Percentiles rank a stretch among this genome's conserved stretches.
Evolutionary conservation across 92 coral and sea anemone genomes (phyloP).

Genomic region (Zoanthus sansibaricus): DNA sequence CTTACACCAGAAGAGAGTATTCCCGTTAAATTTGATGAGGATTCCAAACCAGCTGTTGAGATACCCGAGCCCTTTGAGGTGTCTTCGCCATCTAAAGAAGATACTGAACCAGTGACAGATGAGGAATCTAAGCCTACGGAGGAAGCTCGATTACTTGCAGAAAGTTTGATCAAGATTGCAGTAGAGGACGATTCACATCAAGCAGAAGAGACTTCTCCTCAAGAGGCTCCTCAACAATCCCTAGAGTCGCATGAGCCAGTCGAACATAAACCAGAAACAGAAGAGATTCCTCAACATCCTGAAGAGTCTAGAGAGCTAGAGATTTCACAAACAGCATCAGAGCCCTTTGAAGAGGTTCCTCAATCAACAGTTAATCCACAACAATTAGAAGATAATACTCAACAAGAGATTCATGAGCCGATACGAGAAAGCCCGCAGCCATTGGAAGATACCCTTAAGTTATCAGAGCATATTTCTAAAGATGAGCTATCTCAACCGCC

Average conservation of each 20-base stretch:
- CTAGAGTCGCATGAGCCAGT: background rate
- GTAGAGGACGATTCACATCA: conserved; percentile 10
- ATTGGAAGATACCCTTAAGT: background rate
- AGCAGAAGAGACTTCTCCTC: conserved; percentile 9
- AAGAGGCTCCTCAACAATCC: background rate
- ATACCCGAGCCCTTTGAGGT: conserved; percentile 32
- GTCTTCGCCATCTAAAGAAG: conserved; percentile 15
- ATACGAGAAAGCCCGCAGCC: background rate
- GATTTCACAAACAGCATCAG: background rate
- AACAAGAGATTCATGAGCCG: background rate
- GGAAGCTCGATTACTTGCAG: conserved; percentile 30
- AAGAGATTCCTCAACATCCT: background rate
- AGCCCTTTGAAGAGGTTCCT: conserved; percentile 1
- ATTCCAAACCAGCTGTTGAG: conserved; percentile 35
- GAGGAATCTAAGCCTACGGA: conserved; percentile 3
- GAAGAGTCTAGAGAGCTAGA: conserved; percentile 7
- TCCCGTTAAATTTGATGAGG: conserved; percentile 33
- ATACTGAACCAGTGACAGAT: background rate
- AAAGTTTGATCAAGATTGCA: conserved; percentile 26
- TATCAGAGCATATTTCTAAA: background rate
- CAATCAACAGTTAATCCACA: background rate
- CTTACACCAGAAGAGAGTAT: conserved; percentile 29
- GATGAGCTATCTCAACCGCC: background rate
- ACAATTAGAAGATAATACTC: background rate
- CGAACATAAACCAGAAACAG: background rate